These are phyloP conservation scores for Ommatoiulus sabulosus DNA, from an alignment of 2,888 invertebrate genomes.

Conservation along the genomic window DNA sequence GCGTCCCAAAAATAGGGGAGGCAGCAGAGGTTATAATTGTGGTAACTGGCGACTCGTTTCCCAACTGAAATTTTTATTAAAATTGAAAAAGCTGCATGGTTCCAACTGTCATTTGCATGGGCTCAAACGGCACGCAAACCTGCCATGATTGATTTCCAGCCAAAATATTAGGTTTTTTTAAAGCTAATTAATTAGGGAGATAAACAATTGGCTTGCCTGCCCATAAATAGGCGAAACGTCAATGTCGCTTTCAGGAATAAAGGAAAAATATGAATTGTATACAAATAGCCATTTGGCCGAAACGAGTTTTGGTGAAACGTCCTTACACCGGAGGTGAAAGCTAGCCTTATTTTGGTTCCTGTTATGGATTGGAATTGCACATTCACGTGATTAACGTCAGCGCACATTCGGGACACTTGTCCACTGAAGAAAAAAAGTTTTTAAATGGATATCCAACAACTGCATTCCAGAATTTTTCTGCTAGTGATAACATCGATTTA, in stretches of 20 bases:
- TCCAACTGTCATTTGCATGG: neutral
- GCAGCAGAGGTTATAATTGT: neutral
- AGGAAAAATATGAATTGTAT: slow-evolving; percentile 1
- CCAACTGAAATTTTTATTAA: neutral
- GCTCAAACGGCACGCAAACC: neutral
- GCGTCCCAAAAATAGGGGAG: neutral
- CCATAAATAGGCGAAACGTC: slow-evolving; percentile 22
- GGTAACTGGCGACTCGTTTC: neutral
- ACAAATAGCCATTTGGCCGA: neutral
- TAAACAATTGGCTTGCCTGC: neutral
- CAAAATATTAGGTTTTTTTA: neutral
- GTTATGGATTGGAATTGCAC: neutral
- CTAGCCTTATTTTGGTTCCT: neutral
- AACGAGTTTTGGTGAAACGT: neutral
- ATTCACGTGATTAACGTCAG: neutral
- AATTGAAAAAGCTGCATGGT: slow-evolving; percentile 15
- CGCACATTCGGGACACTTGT: neutral
- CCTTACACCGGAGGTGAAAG: slow-evolving; percentile 42
- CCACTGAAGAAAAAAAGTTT: neutral
- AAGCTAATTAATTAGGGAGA: neutral
- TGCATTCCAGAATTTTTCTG: neutral
- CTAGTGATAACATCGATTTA: neutral
- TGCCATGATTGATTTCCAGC: slow-evolving; percentile 19
- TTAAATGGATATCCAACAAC: neutral
- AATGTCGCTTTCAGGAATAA: slow-evolving; percentile 12